Evolutionary conservation across 92 coral and sea anemone species (phyloP), one percentile per base, ranked within the genome.

Genomic region (Paragorgia papillata): DNA sequence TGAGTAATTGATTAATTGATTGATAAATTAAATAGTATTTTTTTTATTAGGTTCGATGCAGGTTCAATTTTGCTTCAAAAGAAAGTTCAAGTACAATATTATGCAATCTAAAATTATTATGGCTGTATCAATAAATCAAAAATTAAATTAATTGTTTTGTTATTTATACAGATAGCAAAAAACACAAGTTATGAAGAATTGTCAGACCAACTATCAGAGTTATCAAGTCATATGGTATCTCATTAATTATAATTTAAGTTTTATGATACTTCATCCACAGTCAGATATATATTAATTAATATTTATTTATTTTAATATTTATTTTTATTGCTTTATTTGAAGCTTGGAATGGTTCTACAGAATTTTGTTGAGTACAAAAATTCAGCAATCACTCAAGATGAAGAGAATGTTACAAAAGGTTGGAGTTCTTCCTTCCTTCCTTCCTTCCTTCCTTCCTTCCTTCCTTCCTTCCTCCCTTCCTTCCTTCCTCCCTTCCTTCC

Each of bases 111-210:
- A n/a, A 50, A 73, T 15, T 9, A 2, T 2, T 6, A 73, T n/a
- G 53, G 12, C 2, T 46, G n/a, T n/a, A n/a, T n/a, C n/a, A n/a
- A n/a, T n/a, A n/a, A n/a, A n/a, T n/a, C n/a, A n/a, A n/a, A n/a
- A n/a, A n/a, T n/a, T n/a, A n/a, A n/a, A n/a, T n/a, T n/a, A n/a
- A n/a, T 64, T 64, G 53, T 39, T 20, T 28, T 20, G 21, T 3
- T 33, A 58, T 12, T 46, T 2, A 7, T 39, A n/a, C n/a, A 62
- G 96, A 65, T 90, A 15, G 88, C 88, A 17, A 79, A 76, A 10
- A 83, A 90, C 46, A 80, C 79, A 4, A 84, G 83, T 87, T 93
- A 86, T 73, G 96, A 93, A 46, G 88, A 85, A 26, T 89, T 93
- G 21, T 89, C 21, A 62, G 63, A 2, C 74, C 88, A 39, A 88